Percentiles rank a stretch among this genome's conserved stretches.
These are phyloP conservation scores for Cephalopterus ornatus DNA, from an alignment of 2,113 vertebrate genomes.

Conservation along the genomic window DNA sequence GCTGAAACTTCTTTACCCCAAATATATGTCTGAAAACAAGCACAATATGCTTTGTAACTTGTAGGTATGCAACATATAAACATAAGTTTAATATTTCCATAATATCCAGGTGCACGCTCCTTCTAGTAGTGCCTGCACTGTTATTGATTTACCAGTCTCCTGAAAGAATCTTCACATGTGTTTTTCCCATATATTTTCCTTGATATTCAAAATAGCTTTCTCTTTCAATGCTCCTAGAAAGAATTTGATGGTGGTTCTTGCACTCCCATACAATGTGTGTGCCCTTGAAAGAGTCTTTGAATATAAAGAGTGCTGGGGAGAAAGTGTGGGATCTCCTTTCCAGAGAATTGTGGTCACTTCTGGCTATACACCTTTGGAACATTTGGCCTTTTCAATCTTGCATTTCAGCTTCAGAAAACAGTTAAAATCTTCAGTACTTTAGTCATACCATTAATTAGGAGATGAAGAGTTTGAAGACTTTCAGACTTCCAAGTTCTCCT, in stretches of 20 bases:
- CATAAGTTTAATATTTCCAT: background rate
- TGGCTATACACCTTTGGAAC: background rate
- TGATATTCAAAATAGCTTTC: background rate
- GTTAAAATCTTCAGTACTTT: background rate
- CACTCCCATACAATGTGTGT: background rate
- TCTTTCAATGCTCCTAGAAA: background rate
- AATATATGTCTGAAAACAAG: background rate
- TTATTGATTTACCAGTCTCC: background rate
- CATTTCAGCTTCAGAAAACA: background rate
- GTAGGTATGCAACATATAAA: background rate
- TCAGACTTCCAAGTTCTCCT: background rate
- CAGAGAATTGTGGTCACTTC: background rate
- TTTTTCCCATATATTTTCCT: background rate
- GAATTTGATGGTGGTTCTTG: background rate
- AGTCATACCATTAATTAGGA: background rate
- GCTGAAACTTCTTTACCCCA: background rate
- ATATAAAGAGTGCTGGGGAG: background rate
- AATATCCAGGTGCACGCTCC: background rate
- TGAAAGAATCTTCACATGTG: background rate
- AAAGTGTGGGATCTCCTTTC: background rate
- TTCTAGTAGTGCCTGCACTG: background rate
- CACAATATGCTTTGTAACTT: background rate
- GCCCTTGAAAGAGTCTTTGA: background rate
- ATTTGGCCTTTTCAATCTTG: background rate
- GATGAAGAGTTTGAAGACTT: background rate